Percentiles rank a stretch among this genome's conserved stretches.
phyloP scores from a whole-genome alignment of 2,888 invertebrate genomes.

The Herminia tarsipennalis region DNA sequence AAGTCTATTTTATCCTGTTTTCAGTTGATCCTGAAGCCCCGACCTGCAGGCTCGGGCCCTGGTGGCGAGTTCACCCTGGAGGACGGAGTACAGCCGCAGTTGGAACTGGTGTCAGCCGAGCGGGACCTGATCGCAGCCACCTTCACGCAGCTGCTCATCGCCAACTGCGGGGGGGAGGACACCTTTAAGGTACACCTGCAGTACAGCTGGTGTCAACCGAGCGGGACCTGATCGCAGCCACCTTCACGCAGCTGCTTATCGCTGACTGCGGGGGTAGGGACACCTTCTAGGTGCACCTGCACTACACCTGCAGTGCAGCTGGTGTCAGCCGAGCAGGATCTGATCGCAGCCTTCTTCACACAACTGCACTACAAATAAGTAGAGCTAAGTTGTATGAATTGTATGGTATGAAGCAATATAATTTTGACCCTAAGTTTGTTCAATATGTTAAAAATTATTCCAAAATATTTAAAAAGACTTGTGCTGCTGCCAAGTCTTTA shows the following conservation, averaged over 20 bases:
- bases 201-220: conserved; percentile 88
- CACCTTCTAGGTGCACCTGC: conserved; percentile 95
- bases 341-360: too few species aligned
- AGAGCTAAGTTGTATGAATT: too few species aligned
- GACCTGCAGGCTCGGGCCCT: conserved; percentile 58
- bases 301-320: too few species aligned
- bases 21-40: conserved; percentile 63
- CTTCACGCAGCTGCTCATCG: conserved; percentile 95
- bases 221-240: conserved; percentile 96
- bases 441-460: too few species aligned
- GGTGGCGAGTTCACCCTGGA: conserved; percentile 92
- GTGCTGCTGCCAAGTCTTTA: too few species aligned
- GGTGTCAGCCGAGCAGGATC: too few species aligned
- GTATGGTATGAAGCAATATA: too few species aligned
- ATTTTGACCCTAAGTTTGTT: too few species aligned
- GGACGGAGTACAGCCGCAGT: conserved; percentile 95
- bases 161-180: conserved; percentile 98
- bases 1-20: too few species aligned
- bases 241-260: conserved; percentile 95
- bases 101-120: conserved; percentile 93
- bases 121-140: conserved; percentile 97
- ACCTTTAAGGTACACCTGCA: conserved; percentile 90
- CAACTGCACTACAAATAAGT: too few species aligned
- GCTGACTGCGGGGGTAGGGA: conserved; percentile 98
- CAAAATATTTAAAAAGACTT: too few species aligned